phyloP scores from a whole-genome alignment of 1,140 invertebrate species.

The Hestina assimilis region DNA sequence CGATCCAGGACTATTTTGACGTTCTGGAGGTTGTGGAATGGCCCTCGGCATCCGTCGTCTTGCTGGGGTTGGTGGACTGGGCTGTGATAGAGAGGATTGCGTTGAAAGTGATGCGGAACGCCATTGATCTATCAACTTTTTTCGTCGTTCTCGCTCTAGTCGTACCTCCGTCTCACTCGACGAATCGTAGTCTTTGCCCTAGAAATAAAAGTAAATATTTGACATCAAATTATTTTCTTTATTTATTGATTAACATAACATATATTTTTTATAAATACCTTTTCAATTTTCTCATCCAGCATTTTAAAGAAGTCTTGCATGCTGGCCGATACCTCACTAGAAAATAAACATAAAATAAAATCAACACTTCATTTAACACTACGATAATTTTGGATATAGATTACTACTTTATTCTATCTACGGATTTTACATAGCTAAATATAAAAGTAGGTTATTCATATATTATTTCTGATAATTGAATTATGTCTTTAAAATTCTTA shows the following conservation, averaged over 20 bases:
- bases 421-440: too few relatives aligned
- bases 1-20: slow-evolving; percentile 53
- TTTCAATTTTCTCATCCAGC: slow-evolving; percentile 94
- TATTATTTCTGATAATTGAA: not conserved
- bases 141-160: slow-evolving; percentile 79
- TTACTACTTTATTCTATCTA: too few relatives aligned
- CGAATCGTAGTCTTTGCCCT: slow-evolving; percentile 87
- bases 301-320: slow-evolving; percentile 94
- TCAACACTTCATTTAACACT: too few relatives aligned
- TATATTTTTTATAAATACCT: slow-evolving; percentile 78
- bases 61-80: slow-evolving; percentile 61
- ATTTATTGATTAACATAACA: too few relatives aligned
- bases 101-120: slow-evolving; percentile 79
- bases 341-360: slow-evolving; percentile 61
- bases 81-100: slow-evolving; percentile 54
- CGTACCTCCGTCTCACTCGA: slow-evolving; percentile 82
- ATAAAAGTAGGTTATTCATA: too few relatives aligned
- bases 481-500: slow-evolving; percentile 24
- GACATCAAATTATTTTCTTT: too few relatives aligned
- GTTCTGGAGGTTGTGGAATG: slow-evolving; percentile 53
- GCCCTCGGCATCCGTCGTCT: slow-evolving; percentile 51
- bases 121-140: slow-evolving; percentile 81
- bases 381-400: too few relatives aligned
- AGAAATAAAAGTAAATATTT: too few relatives aligned
- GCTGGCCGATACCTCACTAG: slow-evolving; percentile 90